Evolutionary conservation across 2,113 vertebrate genomes (phyloP), one percentile per base, ranked within the genome.

Genomic region (Sebastes fasciatus): DNA sequence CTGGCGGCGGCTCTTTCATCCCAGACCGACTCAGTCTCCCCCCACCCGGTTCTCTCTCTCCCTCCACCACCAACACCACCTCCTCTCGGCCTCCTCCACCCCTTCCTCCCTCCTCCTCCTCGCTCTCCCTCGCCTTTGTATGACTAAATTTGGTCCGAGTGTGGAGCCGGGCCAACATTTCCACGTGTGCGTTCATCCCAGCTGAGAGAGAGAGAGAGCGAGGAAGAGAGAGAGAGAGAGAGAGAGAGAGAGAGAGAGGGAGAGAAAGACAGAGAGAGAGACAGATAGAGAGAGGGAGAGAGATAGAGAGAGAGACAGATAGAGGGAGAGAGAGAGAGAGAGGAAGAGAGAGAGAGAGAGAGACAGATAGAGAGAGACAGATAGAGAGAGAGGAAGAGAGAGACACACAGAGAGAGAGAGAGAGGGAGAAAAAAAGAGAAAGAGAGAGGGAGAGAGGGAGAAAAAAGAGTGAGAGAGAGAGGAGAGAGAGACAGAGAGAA

Each of bases 151-250:
- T 97, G 97, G 97, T 94, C 94, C 95, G 96, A 96, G 96, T 93
- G 92, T 97, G 97, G 97, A 97, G 93, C 89, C 80, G 91, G 91
- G 97, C 97, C 97, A 98, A 96, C 93, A 96, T 97, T 97, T 97
- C 97, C 98, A 98, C 97, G 97, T 97, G 97, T 97, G 96, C 96
- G 95, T 95, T 94, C 95, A 96, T 97, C 97, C 96, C 98, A 98
- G 97, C 97, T 98, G 97, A 98, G 97, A 94, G 90, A 94, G 89
- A 77, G 95, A 89, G 78, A 90, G 94, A 91, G 96, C 34, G 81
- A 46, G 62, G 57, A 58, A 10, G 58, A 46, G 77, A 51, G 51
- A 9, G 51, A 66, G 72, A 57, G 63, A 51, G 52, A 51, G 74
- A 57, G 80, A 76, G 54, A 63, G 77, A 57, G 51, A 55, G 62